Percentiles rank a stretch among this genome's conserved stretches.
These are phyloP conservation scores for Acromyrmex charruanus DNA, from an alignment of 1,140 invertebrate species.

Conservation along the genomic window DNA sequence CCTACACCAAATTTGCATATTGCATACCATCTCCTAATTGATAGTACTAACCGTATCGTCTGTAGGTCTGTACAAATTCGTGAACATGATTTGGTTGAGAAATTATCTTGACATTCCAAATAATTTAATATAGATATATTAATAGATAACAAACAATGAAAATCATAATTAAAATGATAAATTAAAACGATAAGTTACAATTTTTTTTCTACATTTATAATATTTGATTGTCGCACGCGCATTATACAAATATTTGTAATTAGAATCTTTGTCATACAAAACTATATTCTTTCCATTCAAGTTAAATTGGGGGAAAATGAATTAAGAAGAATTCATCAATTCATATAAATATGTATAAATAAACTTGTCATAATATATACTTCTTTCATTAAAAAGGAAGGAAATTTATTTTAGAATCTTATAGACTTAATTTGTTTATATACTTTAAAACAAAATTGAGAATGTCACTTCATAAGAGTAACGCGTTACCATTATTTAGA, in stretches of 20 bases:
- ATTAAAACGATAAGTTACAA: neutral
- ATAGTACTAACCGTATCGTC: conserved; percentile 62
- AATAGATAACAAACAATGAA: neutral
- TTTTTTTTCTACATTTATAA: neutral
- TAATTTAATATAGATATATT: neutral
- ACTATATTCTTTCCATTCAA: neutral
- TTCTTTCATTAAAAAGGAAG: neutral
- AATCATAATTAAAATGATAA: neutral
- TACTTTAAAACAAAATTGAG: neutral
- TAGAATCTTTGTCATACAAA: neutral
- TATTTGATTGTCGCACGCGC: neutral
- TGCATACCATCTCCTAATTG: conserved; percentile 69
- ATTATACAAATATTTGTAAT: neutral
- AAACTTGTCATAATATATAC: neutral
- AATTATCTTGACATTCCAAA: conserved; percentile 13
- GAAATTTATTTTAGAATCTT: neutral
- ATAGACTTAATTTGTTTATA: neutral
- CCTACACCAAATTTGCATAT: conserved; percentile 71
- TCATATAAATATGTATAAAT: neutral
- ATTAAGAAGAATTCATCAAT: neutral
- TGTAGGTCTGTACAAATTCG: conserved; percentile 39
- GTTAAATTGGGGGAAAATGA: neutral
- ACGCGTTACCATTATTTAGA: too few relatives aligned
- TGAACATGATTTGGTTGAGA: conserved; percentile 37
- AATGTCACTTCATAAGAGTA: too few relatives aligned